phyloP scores from a whole-genome alignment of 1,140 invertebrate genomes.

The Hyles vespertilio region DNA sequence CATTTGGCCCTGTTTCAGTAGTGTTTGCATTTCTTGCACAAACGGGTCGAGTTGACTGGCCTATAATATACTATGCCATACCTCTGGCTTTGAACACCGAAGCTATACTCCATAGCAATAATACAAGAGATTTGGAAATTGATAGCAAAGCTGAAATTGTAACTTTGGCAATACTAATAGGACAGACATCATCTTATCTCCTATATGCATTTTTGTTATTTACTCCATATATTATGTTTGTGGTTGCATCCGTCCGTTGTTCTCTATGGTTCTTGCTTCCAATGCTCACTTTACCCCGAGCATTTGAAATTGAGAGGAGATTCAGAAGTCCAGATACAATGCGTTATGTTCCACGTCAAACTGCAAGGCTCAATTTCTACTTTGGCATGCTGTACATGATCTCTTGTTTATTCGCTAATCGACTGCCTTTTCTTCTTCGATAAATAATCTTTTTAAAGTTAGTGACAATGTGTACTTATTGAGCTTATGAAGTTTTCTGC shows the following conservation, averaged over 20 bases:
- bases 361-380: slow-evolving; percentile 93
- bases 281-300: slow-evolving; percentile 88
- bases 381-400: slow-evolving; percentile 93
- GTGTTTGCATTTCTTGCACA: slow-evolving; percentile 95
- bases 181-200: slow-evolving; percentile 92
- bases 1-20: slow-evolving; percentile 96
- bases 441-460: slow-evolving; percentile 13
- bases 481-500: neutral
- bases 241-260: slow-evolving; percentile 88
- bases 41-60: slow-evolving; percentile 90
- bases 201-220: slow-evolving; percentile 94
- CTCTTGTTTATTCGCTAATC: slow-evolving; percentile 81
- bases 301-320: slow-evolving; percentile 93
- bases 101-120: slow-evolving; percentile 96
- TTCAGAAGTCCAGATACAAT: slow-evolving; percentile 88
- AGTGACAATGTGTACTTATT: neutral
- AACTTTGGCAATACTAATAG: slow-evolving; percentile 95
- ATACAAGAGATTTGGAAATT: slow-evolving; percentile 91
- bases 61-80: slow-evolving; percentile 93
- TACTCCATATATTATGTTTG: slow-evolving; percentile 92
- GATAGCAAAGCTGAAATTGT: slow-evolving; percentile 92
- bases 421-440: slow-evolving; percentile 74
- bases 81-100: slow-evolving; percentile 96
- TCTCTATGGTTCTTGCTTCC: slow-evolving; percentile 93
- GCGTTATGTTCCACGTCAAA: slow-evolving; percentile 88